phyloP scores from a whole-genome alignment of 2,797 vertebrate species.

The Astyanax mexicanus region DNA sequence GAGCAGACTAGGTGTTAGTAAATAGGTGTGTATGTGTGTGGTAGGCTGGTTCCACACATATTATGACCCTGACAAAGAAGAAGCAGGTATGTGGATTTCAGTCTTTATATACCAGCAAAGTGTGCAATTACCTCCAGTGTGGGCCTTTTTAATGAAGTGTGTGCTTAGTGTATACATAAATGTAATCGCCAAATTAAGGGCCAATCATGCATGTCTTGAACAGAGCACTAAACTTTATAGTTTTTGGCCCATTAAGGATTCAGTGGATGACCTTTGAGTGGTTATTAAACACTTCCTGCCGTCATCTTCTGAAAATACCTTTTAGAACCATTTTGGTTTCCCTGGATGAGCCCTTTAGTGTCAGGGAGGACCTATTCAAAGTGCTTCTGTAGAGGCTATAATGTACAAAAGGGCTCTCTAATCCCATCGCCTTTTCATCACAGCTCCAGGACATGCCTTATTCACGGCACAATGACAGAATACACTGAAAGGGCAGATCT shows the following conservation, averaged over 20 bases:
- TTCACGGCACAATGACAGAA: slow-evolving; percentile 11
- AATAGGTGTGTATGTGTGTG: no score
- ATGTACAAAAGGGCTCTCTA: slow-evolving; percentile 1
- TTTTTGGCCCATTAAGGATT: background rate
- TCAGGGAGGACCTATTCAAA: background rate
- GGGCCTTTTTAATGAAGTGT: background rate
- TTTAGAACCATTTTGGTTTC: background rate
- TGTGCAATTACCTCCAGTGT: background rate
- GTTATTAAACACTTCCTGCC: background rate
- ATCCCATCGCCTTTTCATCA: slow-evolving; percentile 17
- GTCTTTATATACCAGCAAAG: background rate
- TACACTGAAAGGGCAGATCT: slow-evolving; percentile 8
- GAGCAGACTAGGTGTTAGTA: no score
- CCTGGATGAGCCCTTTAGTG: background rate
- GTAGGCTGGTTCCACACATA: no score
- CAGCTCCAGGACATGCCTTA: slow-evolving; percentile 14
- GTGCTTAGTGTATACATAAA: no score
- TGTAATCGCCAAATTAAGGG: background rate
- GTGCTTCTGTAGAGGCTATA: slow-evolving; percentile 1
- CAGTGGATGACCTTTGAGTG: background rate
- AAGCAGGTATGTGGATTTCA: no score
- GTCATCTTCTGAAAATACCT: background rate
- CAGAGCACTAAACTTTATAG: background rate
- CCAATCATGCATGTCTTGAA: background rate
- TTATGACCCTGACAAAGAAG: no score